Percentiles rank a stretch among this genome's conserved stretches.
These are phyloP conservation scores for Pantala flavescens DNA, from an alignment of 1,140 invertebrate genomes.

Conservation along the genomic window DNA sequence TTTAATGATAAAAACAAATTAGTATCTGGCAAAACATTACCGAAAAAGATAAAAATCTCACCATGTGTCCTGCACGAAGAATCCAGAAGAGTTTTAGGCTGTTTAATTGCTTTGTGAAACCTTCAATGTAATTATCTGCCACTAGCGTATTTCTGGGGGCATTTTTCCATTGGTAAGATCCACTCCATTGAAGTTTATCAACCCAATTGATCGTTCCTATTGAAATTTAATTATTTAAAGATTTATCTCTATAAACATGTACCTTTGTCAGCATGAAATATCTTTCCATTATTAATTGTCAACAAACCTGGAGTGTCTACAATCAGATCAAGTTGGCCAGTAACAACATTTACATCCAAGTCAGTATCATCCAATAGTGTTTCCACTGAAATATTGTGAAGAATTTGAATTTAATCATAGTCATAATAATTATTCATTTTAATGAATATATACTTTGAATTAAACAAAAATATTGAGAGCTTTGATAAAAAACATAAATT, in stretches of 20 bases:
- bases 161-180: background rate
- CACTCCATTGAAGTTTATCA: background rate
- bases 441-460: too few relatives aligned
- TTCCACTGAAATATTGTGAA: slow-evolving; percentile 44
- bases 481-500: background rate
- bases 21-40: too few relatives aligned
- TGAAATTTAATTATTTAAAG: background rate
- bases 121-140: background rate
- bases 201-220: background rate
- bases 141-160: background rate
- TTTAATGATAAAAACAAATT: too few relatives aligned
- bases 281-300: background rate
- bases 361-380: slow-evolving; percentile 55
- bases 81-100: background rate
- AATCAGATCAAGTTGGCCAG: slow-evolving; percentile 58
- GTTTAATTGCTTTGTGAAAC: background rate
- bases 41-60: background rate
- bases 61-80: background rate
- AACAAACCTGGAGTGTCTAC: slow-evolving; percentile 52
- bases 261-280: background rate
- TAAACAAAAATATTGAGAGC: background rate
- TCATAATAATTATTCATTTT: slow-evolving; percentile 1
- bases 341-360: slow-evolving; percentile 55
- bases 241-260: too few relatives aligned
- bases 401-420: background rate